These are phyloP conservation scores for Clarias platycephalus DNA, from an alignment of 2,797 vertebrate species.

Conservation along the genomic window DNA sequence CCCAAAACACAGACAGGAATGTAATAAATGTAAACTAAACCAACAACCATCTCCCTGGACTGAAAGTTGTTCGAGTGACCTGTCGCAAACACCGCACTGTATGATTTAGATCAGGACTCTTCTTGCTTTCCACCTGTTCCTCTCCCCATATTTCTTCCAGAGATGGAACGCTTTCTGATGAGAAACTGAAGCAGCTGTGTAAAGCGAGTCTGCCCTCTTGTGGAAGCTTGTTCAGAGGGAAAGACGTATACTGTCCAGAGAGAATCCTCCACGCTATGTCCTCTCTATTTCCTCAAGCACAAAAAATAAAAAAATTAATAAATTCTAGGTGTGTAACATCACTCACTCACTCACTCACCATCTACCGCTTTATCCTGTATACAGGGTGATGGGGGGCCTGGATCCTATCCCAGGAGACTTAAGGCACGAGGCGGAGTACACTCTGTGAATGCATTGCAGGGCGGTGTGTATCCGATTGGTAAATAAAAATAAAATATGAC, in stretches of 20 bases:
- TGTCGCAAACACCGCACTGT: not conserved
- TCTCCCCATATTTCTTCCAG: slow-evolving; percentile 28
- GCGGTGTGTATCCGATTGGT: slow-evolving; percentile 20
- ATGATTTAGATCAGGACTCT: slow-evolving; percentile 30
- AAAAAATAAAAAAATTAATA: not conserved
- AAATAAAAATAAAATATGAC: slow-evolving; percentile 25
- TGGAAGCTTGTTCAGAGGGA: slow-evolving; percentile 45
- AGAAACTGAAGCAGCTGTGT: slow-evolving; percentile 14
- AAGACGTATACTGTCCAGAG: slow-evolving; percentile 2
- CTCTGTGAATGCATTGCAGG: not conserved
- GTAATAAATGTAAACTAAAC: not conserved
- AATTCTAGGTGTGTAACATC: too few species aligned
- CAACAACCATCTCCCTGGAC: not conserved
- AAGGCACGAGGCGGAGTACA: too few species aligned
- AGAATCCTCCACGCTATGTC: too few species aligned
- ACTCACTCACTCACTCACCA: too few species aligned
- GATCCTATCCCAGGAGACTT: too few species aligned
- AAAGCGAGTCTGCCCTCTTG: slow-evolving; percentile 66
- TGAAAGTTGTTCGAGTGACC: slow-evolving; percentile 4
- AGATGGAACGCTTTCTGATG: not conserved
- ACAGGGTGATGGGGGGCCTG: too few species aligned
- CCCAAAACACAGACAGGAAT: not conserved
- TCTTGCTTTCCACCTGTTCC: slow-evolving; percentile 29
- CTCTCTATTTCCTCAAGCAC: slow-evolving; percentile 20
- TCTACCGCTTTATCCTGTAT: too few species aligned